Percentiles rank a stretch among this genome's conserved stretches.
phyloP scores from a whole-genome alignment of 2,113 vertebrate species.

The Melanerpes formicivorus region DNA sequence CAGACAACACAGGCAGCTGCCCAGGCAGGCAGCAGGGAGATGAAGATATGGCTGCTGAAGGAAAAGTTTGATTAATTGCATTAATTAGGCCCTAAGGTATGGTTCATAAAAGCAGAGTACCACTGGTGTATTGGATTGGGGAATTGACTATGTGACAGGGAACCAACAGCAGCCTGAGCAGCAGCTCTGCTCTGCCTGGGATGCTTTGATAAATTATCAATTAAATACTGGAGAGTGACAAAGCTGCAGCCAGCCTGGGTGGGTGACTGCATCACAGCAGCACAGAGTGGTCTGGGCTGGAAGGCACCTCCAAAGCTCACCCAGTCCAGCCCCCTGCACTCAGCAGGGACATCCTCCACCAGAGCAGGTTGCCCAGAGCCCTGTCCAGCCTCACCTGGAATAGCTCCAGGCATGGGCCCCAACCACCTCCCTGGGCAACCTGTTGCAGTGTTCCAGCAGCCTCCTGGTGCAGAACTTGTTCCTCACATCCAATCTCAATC shows the following conservation, averaged over 20 bases:
- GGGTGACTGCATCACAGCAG: background rate
- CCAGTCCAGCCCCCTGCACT: too few species aligned
- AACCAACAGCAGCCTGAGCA: conserved; percentile 50
- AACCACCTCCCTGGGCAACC: too few species aligned
- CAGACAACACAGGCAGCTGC: conserved; percentile 63
- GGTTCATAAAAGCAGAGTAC: conserved; percentile 77
- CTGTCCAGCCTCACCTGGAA: too few species aligned
- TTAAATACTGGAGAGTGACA: conserved; percentile 58
- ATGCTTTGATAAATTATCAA: conserved; percentile 63
- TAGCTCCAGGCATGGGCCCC: too few species aligned
- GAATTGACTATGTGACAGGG: conserved; percentile 75
- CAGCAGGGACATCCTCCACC: too few species aligned
- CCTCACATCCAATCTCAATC: too few species aligned
- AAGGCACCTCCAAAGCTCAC: too few species aligned
- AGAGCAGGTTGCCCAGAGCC: too few species aligned
- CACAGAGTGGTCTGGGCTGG: too few species aligned
- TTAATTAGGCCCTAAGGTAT: conserved; percentile 80
- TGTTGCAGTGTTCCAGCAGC: too few species aligned
- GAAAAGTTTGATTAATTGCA: conserved; percentile 78
- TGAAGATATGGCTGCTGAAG: conserved; percentile 68
- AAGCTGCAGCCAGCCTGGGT: background rate
- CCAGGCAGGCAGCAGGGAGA: conserved; percentile 42
- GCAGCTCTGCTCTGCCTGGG: conserved; percentile 44
- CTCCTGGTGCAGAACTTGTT: too few species aligned
- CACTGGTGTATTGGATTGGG: conserved; percentile 62